These are phyloP conservation scores for Auanema freiburgensis DNA, from an alignment of 2,888 invertebrate species.

Conservation along the genomic window DNA sequence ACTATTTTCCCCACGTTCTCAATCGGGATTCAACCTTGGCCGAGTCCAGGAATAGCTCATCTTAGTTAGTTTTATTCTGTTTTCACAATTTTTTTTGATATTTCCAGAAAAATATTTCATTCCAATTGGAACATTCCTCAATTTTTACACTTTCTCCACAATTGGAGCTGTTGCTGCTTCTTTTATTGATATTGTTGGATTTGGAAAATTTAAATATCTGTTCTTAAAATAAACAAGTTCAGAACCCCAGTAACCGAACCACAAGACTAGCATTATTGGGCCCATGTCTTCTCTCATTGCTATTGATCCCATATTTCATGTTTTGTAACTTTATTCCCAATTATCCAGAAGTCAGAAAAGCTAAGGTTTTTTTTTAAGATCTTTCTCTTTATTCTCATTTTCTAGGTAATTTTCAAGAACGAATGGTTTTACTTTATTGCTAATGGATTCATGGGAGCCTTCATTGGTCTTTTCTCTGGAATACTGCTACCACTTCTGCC, in stretches of 20 bases:
- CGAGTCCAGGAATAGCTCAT: slow-evolving; percentile 14
- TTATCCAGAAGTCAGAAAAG: slow-evolving; percentile 6
- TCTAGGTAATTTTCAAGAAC: slow-evolving; percentile 18
- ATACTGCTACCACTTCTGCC: slow-evolving; percentile 11
- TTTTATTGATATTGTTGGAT: slow-evolving; percentile 14
- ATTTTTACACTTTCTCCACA: slow-evolving; percentile 15
- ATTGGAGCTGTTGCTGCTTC: slow-evolving; percentile 11
- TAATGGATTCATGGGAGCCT: slow-evolving; percentile 13
- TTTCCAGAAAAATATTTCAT: slow-evolving; percentile 17
- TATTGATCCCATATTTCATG: slow-evolving; percentile 18
- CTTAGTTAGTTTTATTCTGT: slow-evolving; percentile 12
- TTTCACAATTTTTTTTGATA: background rate
- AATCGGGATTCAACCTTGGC: slow-evolving; percentile 18
- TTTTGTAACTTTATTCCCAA: slow-evolving; percentile 19
- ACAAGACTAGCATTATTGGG: slow-evolving; percentile 9
- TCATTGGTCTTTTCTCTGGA: slow-evolving; percentile 12
- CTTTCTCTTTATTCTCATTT: background rate
- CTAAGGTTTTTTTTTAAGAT: slow-evolving; percentile 6
- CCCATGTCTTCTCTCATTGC: slow-evolving; percentile 11
- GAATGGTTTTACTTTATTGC: slow-evolving; percentile 22
- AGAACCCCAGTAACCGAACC: background rate
- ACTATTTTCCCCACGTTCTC: slow-evolving; percentile 18
- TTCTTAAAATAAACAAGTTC: background rate
- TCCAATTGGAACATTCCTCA: slow-evolving; percentile 20
- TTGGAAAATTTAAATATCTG: slow-evolving; percentile 6